Conservation (phyloP, 2,113 vertebrate species). For the Recurvirostra avosetta region DNA sequence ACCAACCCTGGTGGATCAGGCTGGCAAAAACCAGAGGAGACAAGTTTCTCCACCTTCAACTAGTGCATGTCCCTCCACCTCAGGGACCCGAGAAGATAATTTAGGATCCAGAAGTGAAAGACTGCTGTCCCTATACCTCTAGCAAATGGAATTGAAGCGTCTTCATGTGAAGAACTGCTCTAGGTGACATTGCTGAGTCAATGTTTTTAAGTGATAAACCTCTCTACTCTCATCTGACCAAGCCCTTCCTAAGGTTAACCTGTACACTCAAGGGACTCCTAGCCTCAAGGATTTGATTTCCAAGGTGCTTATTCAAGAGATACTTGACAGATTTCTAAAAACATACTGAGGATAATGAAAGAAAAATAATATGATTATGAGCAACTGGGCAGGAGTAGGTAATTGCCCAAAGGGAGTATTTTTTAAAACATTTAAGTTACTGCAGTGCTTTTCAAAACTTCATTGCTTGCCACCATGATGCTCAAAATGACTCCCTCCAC, state of each 20-base stretch:
- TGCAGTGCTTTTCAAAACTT: neutral
- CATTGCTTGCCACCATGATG: neutral
- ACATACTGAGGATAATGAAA: neutral
- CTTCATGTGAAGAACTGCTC: neutral
- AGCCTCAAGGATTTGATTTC: neutral
- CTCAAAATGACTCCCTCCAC: neutral
- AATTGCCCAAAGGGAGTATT: neutral
- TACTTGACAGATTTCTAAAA: neutral
- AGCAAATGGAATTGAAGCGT: neutral
- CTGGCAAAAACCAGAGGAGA: neutral
- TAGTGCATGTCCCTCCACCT: neutral
- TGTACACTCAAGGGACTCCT: neutral
- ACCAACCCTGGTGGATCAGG: neutral
- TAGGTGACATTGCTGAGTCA: neutral
- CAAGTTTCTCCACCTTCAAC: neutral
- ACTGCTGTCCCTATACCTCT: neutral
- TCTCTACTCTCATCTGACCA: neutral
- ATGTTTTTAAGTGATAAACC: neutral
- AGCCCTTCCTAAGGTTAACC: neutral
- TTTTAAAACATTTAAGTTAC: neutral
- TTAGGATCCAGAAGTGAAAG: neutral
- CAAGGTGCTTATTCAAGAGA: neutral
- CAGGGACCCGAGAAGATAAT: neutral
- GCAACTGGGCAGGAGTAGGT: neutral
- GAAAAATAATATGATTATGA: neutral